phyloP scores from a whole-genome alignment of 2,113 vertebrate species.

The Circaetus cinerascens region DNA sequence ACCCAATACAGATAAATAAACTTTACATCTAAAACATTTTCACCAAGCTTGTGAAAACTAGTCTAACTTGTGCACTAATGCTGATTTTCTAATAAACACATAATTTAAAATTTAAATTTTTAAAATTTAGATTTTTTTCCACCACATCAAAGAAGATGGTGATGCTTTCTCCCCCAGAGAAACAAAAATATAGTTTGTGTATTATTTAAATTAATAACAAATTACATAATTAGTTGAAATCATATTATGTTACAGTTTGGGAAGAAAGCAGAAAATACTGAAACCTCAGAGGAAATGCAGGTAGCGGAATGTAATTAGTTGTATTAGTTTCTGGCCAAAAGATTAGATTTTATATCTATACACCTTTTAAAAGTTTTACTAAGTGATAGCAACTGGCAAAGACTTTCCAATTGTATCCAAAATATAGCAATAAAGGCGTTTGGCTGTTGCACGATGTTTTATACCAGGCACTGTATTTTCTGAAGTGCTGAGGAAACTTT shows the following conservation, averaged over 20 bases:
- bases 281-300: background rate
- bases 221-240: background rate
- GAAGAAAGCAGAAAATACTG: background rate
- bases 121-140: background rate
- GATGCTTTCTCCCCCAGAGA: background rate
- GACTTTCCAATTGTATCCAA: background rate
- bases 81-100: background rate
- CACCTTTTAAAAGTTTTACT: background rate
- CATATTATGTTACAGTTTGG: background rate
- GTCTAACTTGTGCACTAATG: background rate
- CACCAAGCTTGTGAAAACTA: background rate
- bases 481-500: background rate
- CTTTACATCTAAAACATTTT: background rate
- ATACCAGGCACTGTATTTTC: background rate
- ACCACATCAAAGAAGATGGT: background rate
- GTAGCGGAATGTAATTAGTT: background rate
- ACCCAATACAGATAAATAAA: background rate
- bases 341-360: background rate
- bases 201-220: background rate
- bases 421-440: background rate
- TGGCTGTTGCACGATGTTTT: accelerated
- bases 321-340: background rate
- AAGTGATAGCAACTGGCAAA: background rate
- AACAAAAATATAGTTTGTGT: background rate
- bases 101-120: background rate